phyloP scores from a whole-genome alignment of 2,888 invertebrate species.

The Tholera decimalis region DNA sequence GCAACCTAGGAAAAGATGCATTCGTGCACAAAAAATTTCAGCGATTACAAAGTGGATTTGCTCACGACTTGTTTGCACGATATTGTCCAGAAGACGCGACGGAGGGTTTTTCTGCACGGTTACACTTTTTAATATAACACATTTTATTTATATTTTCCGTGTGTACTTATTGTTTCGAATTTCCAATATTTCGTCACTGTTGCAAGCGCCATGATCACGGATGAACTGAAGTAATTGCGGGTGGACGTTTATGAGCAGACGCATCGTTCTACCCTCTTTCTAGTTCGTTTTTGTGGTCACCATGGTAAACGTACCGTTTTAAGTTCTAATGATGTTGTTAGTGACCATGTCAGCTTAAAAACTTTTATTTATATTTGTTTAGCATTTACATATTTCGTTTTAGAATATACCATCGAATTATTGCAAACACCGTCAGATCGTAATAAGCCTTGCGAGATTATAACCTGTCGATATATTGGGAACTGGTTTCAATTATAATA shows the following conservation, averaged over 20 bases:
- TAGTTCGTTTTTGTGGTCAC: too few species aligned
- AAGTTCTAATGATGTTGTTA: too few species aligned
- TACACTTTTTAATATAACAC: constrained; percentile 35
- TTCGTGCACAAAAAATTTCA: constrained; percentile 29
- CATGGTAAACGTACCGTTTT: too few species aligned
- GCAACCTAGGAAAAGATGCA: constrained; percentile 12
- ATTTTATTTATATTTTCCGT: constrained; percentile 34
- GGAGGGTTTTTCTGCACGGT: constrained; percentile 41
- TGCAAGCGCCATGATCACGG: too few species aligned
- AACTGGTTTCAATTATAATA: not conserved
- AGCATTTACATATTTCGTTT: constrained; percentile 11
- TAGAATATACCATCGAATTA: not conserved
- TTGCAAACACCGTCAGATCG: not conserved
- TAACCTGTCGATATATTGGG: not conserved
- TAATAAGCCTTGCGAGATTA: not conserved
- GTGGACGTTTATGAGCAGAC: too few species aligned
- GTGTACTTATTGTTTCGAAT: too few species aligned
- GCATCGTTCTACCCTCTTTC: too few species aligned
- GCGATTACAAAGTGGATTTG: constrained; percentile 38
- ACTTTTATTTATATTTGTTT: too few species aligned
- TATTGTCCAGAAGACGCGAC: constrained; percentile 27
- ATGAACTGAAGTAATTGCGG: too few species aligned
- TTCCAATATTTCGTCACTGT: too few species aligned
- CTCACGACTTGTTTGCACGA: constrained; percentile 31
- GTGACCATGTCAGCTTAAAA: too few species aligned